These are phyloP conservation scores for Aphaenogaster floridana DNA, from an alignment of 1,140 invertebrate genomes.

Conservation along the genomic window DNA sequence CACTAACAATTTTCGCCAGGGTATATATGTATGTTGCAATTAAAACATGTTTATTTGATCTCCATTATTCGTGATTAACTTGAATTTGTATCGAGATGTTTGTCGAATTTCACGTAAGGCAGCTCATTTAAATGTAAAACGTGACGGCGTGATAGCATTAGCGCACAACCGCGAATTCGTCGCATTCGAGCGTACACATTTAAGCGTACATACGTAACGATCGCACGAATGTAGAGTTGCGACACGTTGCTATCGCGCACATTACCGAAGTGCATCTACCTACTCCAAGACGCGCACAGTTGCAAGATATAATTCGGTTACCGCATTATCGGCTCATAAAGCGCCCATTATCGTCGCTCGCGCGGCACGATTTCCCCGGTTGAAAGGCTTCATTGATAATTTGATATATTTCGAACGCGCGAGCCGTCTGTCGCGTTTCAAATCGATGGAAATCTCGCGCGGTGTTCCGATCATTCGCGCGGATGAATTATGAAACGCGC, in stretches of 20 bases:
- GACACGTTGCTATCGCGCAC: slow-evolving; percentile 35
- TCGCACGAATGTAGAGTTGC: background rate
- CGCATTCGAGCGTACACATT: slow-evolving; percentile 8
- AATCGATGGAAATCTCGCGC: slow-evolving; percentile 45
- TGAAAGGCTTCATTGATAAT: slow-evolving; percentile 59
- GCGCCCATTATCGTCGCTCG: slow-evolving; percentile 52
- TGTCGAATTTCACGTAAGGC: slow-evolving; percentile 4
- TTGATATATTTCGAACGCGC: slow-evolving; percentile 52
- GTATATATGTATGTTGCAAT: background rate
- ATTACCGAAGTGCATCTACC: slow-evolving; percentile 24
- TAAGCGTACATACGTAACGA: slow-evolving; percentile 14
- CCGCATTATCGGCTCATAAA: slow-evolving; percentile 52
- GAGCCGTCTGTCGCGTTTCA: slow-evolving; percentile 43
- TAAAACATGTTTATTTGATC: background rate
- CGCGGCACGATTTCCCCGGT: slow-evolving; percentile 36
- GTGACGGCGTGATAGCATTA: background rate
- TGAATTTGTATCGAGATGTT: background rate
- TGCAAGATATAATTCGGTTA: slow-evolving; percentile 58
- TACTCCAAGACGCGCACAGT: slow-evolving; percentile 44
- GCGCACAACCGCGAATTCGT: background rate
- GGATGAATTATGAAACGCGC: slow-evolving; percentile 51
- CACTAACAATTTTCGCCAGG: too few relatives aligned
- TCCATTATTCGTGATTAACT: background rate
- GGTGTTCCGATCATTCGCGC: slow-evolving; percentile 32
- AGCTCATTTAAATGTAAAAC: slow-evolving; percentile 29